Conservation (phyloP, 92 coral and sea anemone genomes). For the Diadumene lineata region DNA sequence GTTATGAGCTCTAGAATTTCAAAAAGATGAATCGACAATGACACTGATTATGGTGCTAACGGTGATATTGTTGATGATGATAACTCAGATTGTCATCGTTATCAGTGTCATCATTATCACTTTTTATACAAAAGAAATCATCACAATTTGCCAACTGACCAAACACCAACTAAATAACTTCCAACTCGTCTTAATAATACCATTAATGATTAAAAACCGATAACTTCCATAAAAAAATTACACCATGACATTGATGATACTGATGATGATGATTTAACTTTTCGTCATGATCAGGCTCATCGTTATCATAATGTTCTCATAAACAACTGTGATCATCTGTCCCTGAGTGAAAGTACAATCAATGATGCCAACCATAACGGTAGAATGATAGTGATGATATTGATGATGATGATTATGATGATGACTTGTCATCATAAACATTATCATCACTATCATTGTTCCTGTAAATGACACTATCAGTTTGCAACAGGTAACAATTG, state of each 20-base stretch:
- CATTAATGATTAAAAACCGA: too few species aligned
- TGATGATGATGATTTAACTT: not conserved
- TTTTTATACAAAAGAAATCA: too few species aligned
- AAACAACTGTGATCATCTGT: too few species aligned
- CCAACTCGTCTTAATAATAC: too few species aligned
- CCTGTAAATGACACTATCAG: not conserved
- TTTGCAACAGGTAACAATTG: not conserved
- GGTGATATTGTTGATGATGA: not conserved
- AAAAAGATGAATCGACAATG: too few species aligned
- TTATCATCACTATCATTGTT: not conserved
- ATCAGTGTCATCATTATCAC: too few species aligned
- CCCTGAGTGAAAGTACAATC: not conserved
- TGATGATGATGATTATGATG: conserved; percentile 1
- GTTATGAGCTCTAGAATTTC: too few species aligned
- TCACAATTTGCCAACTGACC: too few species aligned
- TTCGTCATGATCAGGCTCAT: not conserved
- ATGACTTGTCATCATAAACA: not conserved
- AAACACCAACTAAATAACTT: too few species aligned
- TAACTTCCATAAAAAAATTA: not conserved
- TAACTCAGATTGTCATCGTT: not conserved
- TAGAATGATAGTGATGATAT: not conserved
- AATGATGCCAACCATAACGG: not conserved
- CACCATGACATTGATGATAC: not conserved
- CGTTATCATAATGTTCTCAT: not conserved
- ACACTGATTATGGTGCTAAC: not conserved